Conservation (phyloP, 1,140 invertebrate species). For the Lasioglossum baleicum region DNA sequence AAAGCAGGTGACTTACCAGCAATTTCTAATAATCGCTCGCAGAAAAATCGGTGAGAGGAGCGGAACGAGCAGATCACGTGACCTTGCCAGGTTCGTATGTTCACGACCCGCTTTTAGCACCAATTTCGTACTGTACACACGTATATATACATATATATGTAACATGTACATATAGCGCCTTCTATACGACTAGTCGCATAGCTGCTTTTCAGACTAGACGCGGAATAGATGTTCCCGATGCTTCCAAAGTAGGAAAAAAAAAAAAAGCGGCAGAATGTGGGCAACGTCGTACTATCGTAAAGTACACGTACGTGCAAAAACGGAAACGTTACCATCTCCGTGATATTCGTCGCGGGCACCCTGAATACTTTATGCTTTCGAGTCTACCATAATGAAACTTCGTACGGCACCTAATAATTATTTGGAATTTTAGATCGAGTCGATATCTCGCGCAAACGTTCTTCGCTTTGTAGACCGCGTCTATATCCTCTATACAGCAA, state of each 20-base stretch:
- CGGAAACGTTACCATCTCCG: no score
- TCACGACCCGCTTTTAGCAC: slow-evolving; percentile 61
- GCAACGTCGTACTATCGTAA: slow-evolving; percentile 28
- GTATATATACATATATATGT: slow-evolving; percentile 15
- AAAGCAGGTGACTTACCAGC: no score
- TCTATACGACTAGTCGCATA: slow-evolving; percentile 43
- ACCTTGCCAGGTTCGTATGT: slow-evolving; percentile 62
- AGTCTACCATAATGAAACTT: no score
- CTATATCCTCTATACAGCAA: no score
- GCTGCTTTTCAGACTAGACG: slow-evolving; percentile 49
- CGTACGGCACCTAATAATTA: no score
- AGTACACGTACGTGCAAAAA: slow-evolving; percentile 14
- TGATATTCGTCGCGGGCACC: background rate
- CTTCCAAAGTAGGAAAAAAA: slow-evolving; percentile 30
- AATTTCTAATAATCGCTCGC: slow-evolving; percentile 47
- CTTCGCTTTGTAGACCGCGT: no score
- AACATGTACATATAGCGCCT: no score
- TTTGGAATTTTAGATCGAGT: no score
- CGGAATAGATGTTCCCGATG: slow-evolving; percentile 47
- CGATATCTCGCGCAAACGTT: no score
- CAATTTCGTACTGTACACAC: slow-evolving; percentile 48
- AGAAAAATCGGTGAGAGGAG: slow-evolving; percentile 45
- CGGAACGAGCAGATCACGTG: slow-evolving; percentile 51
- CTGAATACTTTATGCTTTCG: no score
- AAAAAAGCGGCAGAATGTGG: no score